Evolutionary conservation across 2,113 vertebrate genomes (phyloP).

Genomic region (Eretmochelys imbricata): DNA sequence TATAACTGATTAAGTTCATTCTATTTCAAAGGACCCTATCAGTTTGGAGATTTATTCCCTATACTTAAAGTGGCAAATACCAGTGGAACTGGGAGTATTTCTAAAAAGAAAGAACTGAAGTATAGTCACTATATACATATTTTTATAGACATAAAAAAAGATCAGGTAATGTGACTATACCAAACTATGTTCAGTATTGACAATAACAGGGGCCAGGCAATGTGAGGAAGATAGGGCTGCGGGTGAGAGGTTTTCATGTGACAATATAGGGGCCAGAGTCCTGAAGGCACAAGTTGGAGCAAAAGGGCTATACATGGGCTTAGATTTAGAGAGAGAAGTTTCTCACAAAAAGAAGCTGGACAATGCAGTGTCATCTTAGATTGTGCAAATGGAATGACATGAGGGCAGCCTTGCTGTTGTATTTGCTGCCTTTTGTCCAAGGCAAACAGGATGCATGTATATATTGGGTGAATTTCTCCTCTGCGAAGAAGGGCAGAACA

Average conservation of each 20-base stretch:
- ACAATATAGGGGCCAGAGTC: background rate
- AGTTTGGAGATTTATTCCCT: background rate
- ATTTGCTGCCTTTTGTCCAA: background rate
- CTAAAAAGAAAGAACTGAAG: background rate
- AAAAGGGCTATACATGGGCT: background rate
- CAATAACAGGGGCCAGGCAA: background rate
- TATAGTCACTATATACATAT: background rate
- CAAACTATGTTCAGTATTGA: background rate
- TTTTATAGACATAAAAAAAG: background rate
- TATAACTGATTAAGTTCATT: background rate
- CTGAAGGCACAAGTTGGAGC: background rate
- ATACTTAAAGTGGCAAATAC: background rate
- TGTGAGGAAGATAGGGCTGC: background rate
- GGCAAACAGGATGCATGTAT: background rate
- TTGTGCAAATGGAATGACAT: background rate
- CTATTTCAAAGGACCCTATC: background rate
- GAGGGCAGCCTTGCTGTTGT: background rate
- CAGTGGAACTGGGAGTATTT: background rate
- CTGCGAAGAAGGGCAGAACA: background rate
- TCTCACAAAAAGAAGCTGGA: background rate
- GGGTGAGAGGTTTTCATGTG: background rate
- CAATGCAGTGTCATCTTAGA: background rate
- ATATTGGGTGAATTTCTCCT: background rate
- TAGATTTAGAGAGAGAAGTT: background rate
- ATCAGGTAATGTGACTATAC: background rate